phyloP scores from a whole-genome alignment of 2,113 vertebrate genomes.

The Eleginops maclovinus region DNA sequence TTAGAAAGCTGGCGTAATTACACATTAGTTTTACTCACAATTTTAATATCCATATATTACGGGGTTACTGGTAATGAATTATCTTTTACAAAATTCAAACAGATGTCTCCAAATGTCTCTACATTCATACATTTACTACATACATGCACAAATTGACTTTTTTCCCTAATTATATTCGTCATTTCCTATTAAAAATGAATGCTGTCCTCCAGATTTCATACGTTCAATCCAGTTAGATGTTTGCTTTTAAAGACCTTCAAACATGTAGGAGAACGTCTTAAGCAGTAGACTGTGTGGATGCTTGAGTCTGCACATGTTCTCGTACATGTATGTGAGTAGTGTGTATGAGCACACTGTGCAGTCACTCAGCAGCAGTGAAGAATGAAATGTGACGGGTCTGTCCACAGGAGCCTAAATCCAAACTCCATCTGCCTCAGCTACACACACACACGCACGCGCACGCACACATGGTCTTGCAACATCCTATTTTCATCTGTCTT shows the following conservation, averaged over 20 bases:
- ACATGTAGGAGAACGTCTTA: neutral
- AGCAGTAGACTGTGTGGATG: neutral
- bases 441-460: constrained; percentile 23
- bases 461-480: constrained; percentile 24
- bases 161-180: no score
- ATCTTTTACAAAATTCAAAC: no score
- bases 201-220: neutral
- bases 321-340: neutral
- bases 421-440: constrained; percentile 84
- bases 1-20: neutral
- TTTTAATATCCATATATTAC: neutral
- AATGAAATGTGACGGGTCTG: constrained; percentile 62
- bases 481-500: constrained; percentile 15
- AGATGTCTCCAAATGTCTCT: no score
- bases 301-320: neutral
- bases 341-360: neutral
- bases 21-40: no score
- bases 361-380: constrained; percentile 45
- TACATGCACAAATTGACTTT: no score
- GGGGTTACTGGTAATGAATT: no score
- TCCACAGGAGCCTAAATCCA: constrained; percentile 80
- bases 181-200: no score
- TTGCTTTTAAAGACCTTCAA: no score
- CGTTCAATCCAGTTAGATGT: neutral
- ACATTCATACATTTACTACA: no score